Evolutionary conservation across 2,797 vertebrate genomes (phyloP).

Genomic region (Catamblyrhynchus diadema): DNA sequence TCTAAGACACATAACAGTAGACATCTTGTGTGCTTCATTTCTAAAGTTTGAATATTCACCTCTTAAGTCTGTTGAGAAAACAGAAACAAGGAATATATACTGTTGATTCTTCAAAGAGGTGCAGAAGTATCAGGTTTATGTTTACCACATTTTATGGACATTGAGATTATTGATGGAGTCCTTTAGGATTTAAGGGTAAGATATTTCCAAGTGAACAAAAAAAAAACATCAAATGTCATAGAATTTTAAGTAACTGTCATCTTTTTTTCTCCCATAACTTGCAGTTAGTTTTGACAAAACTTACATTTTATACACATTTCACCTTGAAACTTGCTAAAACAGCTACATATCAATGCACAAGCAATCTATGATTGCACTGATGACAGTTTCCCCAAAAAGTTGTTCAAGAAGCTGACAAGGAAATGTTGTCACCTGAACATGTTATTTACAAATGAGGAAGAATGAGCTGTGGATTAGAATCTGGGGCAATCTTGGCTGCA

Average conservation of each 20-base stretch:
- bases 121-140: background rate
- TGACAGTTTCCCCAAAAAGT: background rate
- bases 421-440: background rate
- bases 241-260: background rate
- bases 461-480: background rate
- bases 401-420: background rate
- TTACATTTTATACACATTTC: background rate
- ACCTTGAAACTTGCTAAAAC: background rate
- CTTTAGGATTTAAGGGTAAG: background rate
- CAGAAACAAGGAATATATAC: background rate
- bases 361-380: background rate
- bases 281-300: background rate
- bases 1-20: background rate
- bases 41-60: background rate
- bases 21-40: fast-evolving
- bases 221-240: fast-evolving
- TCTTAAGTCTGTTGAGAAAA: fast-evolving
- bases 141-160: background rate
- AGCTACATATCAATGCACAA: background rate
- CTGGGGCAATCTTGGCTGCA: background rate
- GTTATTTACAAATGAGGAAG: background rate
- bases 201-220: background rate
- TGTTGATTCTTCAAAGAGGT: background rate
- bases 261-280: background rate
- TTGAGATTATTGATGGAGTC: background rate